Evolutionary conservation across 2,797 vertebrate species (phyloP).

Genomic region (Fistularia tabacaria): DNA sequence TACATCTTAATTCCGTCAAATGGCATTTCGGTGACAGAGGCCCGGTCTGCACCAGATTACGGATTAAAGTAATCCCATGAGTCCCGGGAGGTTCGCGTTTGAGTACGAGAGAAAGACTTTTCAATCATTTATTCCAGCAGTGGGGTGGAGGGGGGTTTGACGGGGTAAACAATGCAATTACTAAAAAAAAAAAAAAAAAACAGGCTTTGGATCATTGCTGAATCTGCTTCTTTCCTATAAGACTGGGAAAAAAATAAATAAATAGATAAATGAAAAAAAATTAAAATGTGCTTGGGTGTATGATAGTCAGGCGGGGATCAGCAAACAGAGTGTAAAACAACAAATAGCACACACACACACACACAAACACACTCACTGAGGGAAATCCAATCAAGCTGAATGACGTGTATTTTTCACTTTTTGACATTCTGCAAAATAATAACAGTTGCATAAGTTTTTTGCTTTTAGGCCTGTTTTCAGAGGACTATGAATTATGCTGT

Average conservation of each 20-base stretch:
- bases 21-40: conserved; percentile 46
- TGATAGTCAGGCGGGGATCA: too few species aligned
- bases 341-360: too few species aligned
- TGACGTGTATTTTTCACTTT: too few species aligned
- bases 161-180: conserved; percentile 39
- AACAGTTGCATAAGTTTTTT: too few species aligned
- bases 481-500: too few species aligned
- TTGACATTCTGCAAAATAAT: too few species aligned
- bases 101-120: conserved; percentile 32
- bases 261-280: too few species aligned
- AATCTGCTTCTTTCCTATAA: conserved; percentile 29
- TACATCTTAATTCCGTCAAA: conserved; percentile 58
- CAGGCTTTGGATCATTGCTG: conserved; percentile 42
- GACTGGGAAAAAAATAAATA: conserved; percentile 25
- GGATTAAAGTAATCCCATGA: conserved; percentile 72
- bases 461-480: too few species aligned
- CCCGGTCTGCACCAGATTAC: conserved; percentile 60
- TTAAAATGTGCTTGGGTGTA: too few species aligned
- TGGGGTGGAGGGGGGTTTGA: conserved; percentile 12
- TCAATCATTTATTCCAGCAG: conserved; percentile 43
- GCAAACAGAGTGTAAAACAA: too few species aligned
- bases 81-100: conserved; percentile 17
- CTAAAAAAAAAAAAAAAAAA: too few species aligned
- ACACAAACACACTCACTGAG: background rate
- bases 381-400: too few species aligned